phyloP scores from a whole-genome alignment of 2,888 invertebrate genomes.

The Amphipoea lucens region DNA sequence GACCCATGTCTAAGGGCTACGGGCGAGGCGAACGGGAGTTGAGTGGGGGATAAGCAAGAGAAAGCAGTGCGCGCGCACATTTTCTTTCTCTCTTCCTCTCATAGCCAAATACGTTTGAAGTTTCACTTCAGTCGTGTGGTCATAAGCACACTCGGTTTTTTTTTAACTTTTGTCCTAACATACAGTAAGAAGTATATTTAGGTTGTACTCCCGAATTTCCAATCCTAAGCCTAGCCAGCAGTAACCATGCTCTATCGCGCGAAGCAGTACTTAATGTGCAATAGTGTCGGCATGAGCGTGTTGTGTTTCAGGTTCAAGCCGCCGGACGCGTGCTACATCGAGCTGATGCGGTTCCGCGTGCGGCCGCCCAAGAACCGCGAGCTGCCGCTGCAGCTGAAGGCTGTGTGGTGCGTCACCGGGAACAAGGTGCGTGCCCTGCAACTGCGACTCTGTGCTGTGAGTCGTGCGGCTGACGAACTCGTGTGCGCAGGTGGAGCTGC shows the following conservation, averaged over 20 bases:
- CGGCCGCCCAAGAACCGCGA: conserved; percentile 98
- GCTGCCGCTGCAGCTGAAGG: conserved; percentile 98
- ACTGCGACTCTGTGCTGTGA: background rate
- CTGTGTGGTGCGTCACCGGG: conserved; percentile 96
- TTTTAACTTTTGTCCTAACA: no score
- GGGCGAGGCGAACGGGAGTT: no score
- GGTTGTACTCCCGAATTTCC: no score
- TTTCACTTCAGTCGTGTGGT: no score
- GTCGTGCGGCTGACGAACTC: background rate
- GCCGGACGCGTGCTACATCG: conserved; percentile 99
- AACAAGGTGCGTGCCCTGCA: conserved; percentile 91
- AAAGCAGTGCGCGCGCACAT: no score
- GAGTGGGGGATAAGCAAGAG: no score
- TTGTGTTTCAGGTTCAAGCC: conserved; percentile 95
- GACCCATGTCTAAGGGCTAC: no score
- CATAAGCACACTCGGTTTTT: no score
- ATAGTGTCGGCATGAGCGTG: background rate
- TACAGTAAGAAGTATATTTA: no score
- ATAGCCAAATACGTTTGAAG: no score
- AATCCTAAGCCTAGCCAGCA: background rate
- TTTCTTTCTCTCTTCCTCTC: no score
- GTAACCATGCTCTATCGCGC: background rate
- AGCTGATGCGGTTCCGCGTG: conserved; percentile 98
- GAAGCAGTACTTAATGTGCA: background rate
- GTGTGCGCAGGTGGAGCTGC: conserved; percentile 94